phyloP scores from a whole-genome alignment of 92 coral and sea anemone genomes.

The Epizoanthus stellaris region DNA sequence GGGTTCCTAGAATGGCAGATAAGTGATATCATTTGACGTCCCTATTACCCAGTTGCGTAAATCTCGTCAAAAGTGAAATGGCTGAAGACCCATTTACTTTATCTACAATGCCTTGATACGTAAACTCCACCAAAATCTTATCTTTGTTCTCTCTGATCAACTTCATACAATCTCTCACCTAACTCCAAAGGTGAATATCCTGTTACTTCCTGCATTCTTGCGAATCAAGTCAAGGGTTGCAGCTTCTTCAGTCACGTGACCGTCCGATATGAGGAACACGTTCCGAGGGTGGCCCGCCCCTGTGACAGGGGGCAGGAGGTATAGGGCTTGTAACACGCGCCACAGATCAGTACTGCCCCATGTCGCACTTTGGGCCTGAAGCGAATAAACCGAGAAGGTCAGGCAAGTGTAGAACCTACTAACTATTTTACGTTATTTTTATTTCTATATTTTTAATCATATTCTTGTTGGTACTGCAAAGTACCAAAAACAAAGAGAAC shows the following conservation, averaged over 20 bases:
- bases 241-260: constrained; percentile 95
- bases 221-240: constrained; percentile 70
- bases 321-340: constrained; percentile 73
- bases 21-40: no score
- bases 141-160: not conserved
- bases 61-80: no score
- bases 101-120: no score
- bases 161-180: constrained; percentile 63
- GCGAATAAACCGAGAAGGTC: not conserved
- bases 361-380: constrained; percentile 65
- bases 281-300: constrained; percentile 88
- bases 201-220: constrained; percentile 54
- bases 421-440: no score
- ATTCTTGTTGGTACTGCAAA: no score
- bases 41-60: no score
- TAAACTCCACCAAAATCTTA: no score
- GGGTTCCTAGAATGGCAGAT: no score
- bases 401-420: no score
- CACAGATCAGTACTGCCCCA: constrained; percentile 92
- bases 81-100: no score
- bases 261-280: constrained; percentile 89
- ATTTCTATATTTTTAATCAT: no score
- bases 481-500: no score
- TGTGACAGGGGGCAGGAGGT: constrained; percentile 70
- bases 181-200: constrained; percentile 88